These are phyloP conservation scores for Heliconius erato DNA, from an alignment of 2,888 invertebrate species.

Conservation along the genomic window DNA sequence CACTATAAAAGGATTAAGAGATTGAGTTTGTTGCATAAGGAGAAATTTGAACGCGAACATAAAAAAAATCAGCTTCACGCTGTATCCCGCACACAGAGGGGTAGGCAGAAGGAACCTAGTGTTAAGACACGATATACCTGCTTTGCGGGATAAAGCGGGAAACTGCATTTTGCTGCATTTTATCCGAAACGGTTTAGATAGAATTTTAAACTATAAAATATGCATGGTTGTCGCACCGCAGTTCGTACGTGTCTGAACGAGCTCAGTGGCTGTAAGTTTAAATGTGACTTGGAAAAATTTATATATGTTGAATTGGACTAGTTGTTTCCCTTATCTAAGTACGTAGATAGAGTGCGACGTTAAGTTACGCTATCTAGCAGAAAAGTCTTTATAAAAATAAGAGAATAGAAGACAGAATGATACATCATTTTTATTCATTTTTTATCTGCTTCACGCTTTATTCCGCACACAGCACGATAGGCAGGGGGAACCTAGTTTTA, in stretches of 20 bases:
- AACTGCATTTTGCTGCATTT: neutral
- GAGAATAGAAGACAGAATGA: neutral
- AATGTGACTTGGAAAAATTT: neutral
- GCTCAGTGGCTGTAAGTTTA: neutral
- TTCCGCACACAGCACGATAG: no score
- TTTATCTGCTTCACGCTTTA: no score
- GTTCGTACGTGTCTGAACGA: neutral
- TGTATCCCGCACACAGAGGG: no score
- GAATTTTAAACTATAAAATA: neutral
- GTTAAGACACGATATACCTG: no score
- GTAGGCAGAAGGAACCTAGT: no score
- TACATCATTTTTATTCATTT: no score
- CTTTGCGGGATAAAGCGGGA: no score
- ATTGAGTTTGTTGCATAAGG: neutral
- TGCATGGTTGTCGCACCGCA: neutral
- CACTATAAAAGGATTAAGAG: conserved; percentile 11
- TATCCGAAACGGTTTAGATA: neutral
- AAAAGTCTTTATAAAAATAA: neutral
- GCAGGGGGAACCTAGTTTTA: no score
- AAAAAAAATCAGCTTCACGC: no score
- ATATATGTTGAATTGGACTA: neutral
- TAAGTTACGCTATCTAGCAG: neutral
- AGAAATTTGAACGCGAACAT: neutral
- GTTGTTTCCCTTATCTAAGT: neutral
- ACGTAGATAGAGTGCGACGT: neutral